Base-by-base conservation (phyloP, 2,888 invertebrate species). In the Drosophila multiciliata region DNA sequence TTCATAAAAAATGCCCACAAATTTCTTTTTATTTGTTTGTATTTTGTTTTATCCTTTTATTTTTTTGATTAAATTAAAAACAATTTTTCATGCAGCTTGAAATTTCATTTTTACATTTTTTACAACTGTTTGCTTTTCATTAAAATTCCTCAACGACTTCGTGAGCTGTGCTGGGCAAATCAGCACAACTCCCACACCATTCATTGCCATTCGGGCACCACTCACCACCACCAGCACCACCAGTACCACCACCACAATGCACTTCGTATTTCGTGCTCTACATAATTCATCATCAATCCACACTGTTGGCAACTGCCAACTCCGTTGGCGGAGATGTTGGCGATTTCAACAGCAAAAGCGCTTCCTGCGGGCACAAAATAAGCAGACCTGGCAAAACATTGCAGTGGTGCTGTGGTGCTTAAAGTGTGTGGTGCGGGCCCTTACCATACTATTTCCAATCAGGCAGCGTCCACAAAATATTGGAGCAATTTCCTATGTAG, bases 211-310 rank as follows among this genome's bases (percentile, higher is more conserved):
- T 54, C 58, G 53, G 53, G 61, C 66, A 65, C 42, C 60, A 58
- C n/a, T 53, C 52, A 53, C 20, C 29, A 26, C 26, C 26, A 29
- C 29, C 45, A 63, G n/a, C 57, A 60, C 20, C 68, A 53, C 8
- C 23, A 23, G 23, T n/a, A n/a, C n/a, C 59, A 75, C 40, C 73
- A 74, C 73, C 62, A 67, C 65, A 69, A 66, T 70, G 71, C 64
- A 74, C 78, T 75, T 85, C 87, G 85, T 58, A 89, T 90, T 91
- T 91, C 92, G 91, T 91, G 92, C 91, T 91, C 91, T 92, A 91
- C 92, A 92, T 92, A 91, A 91, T 92, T 91, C 92, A 91, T 91
- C 91, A 91, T 83, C 78, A 90, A 88, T 88, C 87, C 85, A 85
- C 88, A 87, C 83, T 78, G 74, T 61, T 71, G 67, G 55, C 36